Evolutionary conservation across 2,797 vertebrate genomes (phyloP), one percentile per base, ranked within the genome.

Genomic region (Halcyon leucocephala): DNA sequence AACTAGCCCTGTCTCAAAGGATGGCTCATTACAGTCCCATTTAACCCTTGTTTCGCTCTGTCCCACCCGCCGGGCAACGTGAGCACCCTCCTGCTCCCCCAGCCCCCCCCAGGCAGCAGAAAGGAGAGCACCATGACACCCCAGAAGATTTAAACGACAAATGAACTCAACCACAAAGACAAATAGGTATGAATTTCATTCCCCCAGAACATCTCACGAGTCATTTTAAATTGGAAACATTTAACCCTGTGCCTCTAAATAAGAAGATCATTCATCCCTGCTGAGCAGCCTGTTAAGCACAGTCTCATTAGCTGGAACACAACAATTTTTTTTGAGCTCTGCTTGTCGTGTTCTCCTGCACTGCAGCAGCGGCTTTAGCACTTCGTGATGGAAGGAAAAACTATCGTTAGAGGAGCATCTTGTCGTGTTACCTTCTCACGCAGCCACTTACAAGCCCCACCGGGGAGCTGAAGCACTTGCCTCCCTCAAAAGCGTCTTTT

Each of bases 301-400:
- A 76, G 65, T 13, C 96, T 91, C 80, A 29, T 96, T 76, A 97
- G 96, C 96, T 94, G 16, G 42, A 48, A 77, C 51, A 74, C 88
- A 67, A 73, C 73, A 15, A 9, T 35, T 66, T 39, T 66, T 46
- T 28, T 52, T 69, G 62, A 89, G 92, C 86, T 82, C 83, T 91
- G 89, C 81, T 96, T 95, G 94, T 86, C 95, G 58, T 92, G 86
- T 82, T 82, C 93, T 96, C 91, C 98, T 97, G 98, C 98, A 98
- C 95, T 98, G 97, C 98, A 98, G 98, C 96, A 98, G 80, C 26
- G 61, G 89, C 93, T 97, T 94, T 82, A 82, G 88, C 93, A 89
- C 90, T 97, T 93, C 2, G 5, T 8, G 24, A 57, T 14, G 62
- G 89, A 91, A 91, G 86, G 58, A 67, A 84, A 79, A 97, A 78